These are phyloP conservation scores for Apodemia zela DNA, from an alignment of 2,888 invertebrate genomes.

Conservation along the genomic window DNA sequence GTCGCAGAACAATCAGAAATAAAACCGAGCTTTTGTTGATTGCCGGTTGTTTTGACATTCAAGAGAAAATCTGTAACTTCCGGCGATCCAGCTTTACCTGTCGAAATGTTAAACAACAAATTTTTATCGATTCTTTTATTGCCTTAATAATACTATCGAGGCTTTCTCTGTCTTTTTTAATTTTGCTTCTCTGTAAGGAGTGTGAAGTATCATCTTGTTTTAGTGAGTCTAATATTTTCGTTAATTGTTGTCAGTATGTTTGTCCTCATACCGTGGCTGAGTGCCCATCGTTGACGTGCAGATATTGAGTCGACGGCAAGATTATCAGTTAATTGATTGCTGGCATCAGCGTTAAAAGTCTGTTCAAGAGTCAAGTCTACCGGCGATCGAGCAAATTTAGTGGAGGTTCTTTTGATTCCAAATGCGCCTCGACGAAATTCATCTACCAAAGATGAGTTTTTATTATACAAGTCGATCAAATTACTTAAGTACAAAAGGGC, in stretches of 20 bases:
- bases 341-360: conserved; percentile 40
- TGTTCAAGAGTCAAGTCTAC: conserved; percentile 36
- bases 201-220: conserved; percentile 30
- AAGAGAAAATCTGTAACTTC: conserved; percentile 40
- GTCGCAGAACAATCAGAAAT: conserved; percentile 33
- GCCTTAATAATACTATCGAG: no score
- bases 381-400: conserved; percentile 25
- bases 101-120: conserved; percentile 43
- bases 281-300: conserved; percentile 41
- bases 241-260: conserved; percentile 33
- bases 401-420: no score
- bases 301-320: conserved; percentile 26
- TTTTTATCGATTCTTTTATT: conserved; percentile 31
- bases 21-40: conserved; percentile 36
- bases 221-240: background rate
- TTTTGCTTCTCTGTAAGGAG: conserved; percentile 29
- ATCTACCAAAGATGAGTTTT: conserved; percentile 30
- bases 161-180: conserved; percentile 30
- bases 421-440: no score
- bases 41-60: conserved; percentile 34
- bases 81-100: conserved; percentile 34
- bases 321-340: no score
- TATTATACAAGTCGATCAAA: conserved; percentile 32
- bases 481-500: conserved; percentile 30
- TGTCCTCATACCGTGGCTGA: conserved; percentile 40